These are phyloP conservation scores for Microcebus murinus DNA, from an alignment of 2,113 vertebrate species.

Conservation along the genomic window DNA sequence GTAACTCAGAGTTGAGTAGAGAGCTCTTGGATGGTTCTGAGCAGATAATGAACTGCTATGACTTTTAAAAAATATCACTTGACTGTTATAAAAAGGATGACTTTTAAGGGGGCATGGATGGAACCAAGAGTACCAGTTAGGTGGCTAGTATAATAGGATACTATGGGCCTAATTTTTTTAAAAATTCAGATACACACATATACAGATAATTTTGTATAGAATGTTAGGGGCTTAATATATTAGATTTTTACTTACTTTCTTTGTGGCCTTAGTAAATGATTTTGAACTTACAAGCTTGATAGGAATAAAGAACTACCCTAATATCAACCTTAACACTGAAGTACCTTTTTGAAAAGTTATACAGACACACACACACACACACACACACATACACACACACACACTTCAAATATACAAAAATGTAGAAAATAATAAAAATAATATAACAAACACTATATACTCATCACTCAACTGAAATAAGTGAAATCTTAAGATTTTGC, in stretches of 20 bases:
- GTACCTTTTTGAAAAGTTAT: not conserved
- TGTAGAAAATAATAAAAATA: constrained; percentile 21
- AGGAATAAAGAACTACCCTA: not conserved
- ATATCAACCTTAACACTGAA: not conserved
- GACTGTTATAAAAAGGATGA: not conserved
- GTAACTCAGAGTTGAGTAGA: not conserved
- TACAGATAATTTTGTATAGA: not conserved
- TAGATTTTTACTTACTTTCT: not conserved
- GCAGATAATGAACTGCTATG: not conserved
- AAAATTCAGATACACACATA: not conserved
- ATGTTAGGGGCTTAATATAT: not conserved
- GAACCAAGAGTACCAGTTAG: not conserved
- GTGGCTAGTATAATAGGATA: not conserved
- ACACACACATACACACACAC: not conserved
- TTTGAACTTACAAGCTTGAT: not conserved
- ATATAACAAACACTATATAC: not conserved
- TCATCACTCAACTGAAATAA: not conserved
- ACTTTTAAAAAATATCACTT: constrained; percentile 18
- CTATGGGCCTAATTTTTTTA: not conserved
- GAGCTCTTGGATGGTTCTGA: constrained; percentile 25
- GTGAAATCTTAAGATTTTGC: constrained; percentile 30
- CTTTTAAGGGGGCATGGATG: not conserved
- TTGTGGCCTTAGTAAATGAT: not conserved
- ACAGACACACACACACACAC: not conserved
- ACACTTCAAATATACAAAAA: constrained; percentile 16